phyloP scores from a whole-genome alignment of 2,113 vertebrate genomes.

The Microtus pennsylvanicus region DNA sequence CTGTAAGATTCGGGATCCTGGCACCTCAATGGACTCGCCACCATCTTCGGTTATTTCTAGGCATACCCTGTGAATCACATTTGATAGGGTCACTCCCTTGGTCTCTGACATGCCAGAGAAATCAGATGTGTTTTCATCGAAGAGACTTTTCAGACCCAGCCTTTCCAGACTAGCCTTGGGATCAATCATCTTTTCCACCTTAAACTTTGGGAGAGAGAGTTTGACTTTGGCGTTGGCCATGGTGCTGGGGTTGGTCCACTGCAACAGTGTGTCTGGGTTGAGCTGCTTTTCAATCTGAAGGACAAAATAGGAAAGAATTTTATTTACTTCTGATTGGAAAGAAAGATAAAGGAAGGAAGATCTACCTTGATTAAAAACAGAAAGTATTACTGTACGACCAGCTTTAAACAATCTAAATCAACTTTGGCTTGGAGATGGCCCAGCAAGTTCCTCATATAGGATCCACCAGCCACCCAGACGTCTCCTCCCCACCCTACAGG shows the following conservation, averaged over 20 bases:
- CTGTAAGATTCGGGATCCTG: slow-evolving; percentile 88
- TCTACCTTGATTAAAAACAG: not conserved
- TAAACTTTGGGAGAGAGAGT: slow-evolving; percentile 90
- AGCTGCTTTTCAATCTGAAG: slow-evolving; percentile 89
- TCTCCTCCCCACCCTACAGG: too few species aligned
- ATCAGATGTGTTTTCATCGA: slow-evolving; percentile 85
- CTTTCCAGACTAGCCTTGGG: slow-evolving; percentile 86
- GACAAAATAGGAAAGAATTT: slow-evolving; percentile 8
- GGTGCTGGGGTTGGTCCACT: slow-evolving; percentile 90
- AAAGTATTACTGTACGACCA: not conserved
- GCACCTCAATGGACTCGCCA: slow-evolving; percentile 87
- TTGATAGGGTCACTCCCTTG: slow-evolving; percentile 87
- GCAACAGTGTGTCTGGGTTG: slow-evolving; percentile 83
- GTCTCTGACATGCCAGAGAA: slow-evolving; percentile 90
- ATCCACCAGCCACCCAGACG: not conserved
- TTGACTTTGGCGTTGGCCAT: slow-evolving; percentile 91
- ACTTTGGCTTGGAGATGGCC: not conserved
- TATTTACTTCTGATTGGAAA: not conserved
- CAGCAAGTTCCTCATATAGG: not conserved
- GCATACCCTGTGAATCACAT: slow-evolving; percentile 86
- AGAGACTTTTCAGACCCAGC: slow-evolving; percentile 87
- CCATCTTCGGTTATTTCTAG: slow-evolving; percentile 89
- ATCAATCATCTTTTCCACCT: slow-evolving; percentile 84
- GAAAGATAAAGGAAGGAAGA: not conserved
- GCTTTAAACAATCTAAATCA: not conserved